phyloP scores from a whole-genome alignment of 2,888 invertebrate species.

The Penaeus monodon region DNA sequence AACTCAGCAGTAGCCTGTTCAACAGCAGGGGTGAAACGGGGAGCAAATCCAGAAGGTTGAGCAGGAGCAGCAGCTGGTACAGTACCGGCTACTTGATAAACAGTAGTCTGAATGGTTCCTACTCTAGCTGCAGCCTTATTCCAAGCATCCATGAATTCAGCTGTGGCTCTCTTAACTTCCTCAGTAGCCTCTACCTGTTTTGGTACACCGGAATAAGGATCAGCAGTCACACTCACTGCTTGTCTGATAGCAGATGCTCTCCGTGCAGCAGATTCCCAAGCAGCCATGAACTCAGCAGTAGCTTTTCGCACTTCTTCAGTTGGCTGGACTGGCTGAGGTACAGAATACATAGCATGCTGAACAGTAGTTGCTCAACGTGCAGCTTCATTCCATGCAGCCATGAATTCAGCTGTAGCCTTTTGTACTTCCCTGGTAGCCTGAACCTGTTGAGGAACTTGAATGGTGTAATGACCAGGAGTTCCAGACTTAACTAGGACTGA shows the following conservation, averaged over 20 bases:
- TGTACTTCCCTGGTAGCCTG: slow-evolving; percentile 22
- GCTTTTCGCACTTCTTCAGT: slow-evolving; percentile 14
- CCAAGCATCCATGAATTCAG: too few species aligned
- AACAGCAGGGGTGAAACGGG: neutral
- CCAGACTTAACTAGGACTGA: neutral
- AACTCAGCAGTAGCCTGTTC: slow-evolving; percentile 10
- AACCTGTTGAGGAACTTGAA: slow-evolving; percentile 15
- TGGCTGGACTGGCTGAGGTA: slow-evolving; percentile 22
- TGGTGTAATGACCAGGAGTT: neutral
- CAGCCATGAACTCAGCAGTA: slow-evolving; percentile 50
- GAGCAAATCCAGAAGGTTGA: neutral
- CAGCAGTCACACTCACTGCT: neutral
- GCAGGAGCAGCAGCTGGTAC: neutral
- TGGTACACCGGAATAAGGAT: too few species aligned
- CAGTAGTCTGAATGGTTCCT: too few species aligned
- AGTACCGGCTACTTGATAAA: too few species aligned
- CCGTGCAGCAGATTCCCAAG: slow-evolving; percentile 45
- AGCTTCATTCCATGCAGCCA: slow-evolving; percentile 52
- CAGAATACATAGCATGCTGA: slow-evolving; percentile 26
- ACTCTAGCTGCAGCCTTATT: too few species aligned
- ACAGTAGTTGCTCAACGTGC: slow-evolving; percentile 42
- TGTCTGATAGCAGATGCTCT: slow-evolving; percentile 24
- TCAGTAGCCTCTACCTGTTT: too few species aligned
- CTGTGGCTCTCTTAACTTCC: too few species aligned
- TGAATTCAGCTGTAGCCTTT: slow-evolving; percentile 38